phyloP scores from a whole-genome alignment of 2,888 invertebrate species.

The Petrolisthes cinctipes region DNA sequence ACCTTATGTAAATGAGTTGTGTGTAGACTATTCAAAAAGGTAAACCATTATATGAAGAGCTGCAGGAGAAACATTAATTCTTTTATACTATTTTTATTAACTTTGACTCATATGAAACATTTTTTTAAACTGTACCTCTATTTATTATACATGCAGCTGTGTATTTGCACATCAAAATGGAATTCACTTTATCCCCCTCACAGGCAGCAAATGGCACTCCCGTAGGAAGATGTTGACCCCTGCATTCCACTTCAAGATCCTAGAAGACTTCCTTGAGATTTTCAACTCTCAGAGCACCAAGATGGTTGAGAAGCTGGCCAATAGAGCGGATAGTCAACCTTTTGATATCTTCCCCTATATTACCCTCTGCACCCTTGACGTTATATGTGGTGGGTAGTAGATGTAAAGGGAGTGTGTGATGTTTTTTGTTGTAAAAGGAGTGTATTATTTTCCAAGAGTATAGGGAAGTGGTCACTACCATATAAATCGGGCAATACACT shows the following conservation, averaged over 20 bases:
- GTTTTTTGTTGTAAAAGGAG: too few species aligned
- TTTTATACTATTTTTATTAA: too few species aligned
- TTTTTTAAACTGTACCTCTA: too few species aligned
- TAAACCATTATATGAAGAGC: too few species aligned
- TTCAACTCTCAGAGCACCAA: conserved; percentile 77
- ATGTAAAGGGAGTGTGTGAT: background rate
- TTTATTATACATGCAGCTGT: too few species aligned
- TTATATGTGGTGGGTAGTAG: conserved; percentile 45
- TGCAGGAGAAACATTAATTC: too few species aligned
- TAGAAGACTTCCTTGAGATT: conserved; percentile 79
- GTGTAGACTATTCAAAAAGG: too few species aligned
- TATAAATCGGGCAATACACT: too few species aligned
- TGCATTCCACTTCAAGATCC: conserved; percentile 83
- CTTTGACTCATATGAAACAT: too few species aligned
- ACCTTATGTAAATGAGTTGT: too few species aligned
- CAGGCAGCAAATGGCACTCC: conserved; percentile 78
- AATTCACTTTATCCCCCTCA: background rate
- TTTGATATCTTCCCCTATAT: conserved; percentile 70
- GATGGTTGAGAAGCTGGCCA: conserved; percentile 74
- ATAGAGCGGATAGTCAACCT: conserved; percentile 68
- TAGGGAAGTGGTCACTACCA: too few species aligned
- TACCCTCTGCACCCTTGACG: conserved; percentile 59
- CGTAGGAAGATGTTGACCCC: conserved; percentile 82
- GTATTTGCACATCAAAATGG: background rate
- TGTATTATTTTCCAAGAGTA: too few species aligned